These are phyloP conservation scores for Hydractinia symbiolongicarpus DNA, from an alignment of 30 jellyfish, hydroid and myxozoan species.

Conservation along the genomic window DNA sequence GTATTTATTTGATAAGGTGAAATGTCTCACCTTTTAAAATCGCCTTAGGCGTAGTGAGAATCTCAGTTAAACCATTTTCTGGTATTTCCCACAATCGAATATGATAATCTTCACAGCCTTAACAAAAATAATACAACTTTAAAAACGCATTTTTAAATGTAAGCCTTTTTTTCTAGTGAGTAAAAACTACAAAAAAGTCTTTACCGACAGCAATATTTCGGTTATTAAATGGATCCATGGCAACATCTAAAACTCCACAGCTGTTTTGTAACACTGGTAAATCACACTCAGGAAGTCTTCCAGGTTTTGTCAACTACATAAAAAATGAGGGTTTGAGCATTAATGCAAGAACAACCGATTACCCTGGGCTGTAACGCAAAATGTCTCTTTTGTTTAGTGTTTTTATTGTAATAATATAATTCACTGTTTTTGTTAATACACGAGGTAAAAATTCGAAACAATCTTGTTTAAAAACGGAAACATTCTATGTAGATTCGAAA, in stretches of 20 bases:
- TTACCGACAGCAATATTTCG: slow-evolving; percentile 83
- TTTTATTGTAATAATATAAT: too few relatives aligned
- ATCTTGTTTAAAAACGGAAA: too few relatives aligned
- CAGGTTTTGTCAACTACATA: slow-evolving; percentile 60
- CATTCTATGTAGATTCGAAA: too few relatives aligned
- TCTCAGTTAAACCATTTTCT: slow-evolving; percentile 68
- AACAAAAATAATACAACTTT: not conserved
- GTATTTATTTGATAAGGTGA: not conserved
- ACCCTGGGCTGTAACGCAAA: not conserved
- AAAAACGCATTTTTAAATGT: not conserved
- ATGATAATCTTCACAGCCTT: slow-evolving; percentile 86
- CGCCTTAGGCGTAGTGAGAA: slow-evolving; percentile 54
- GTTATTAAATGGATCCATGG: slow-evolving; percentile 90
- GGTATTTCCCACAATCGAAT: slow-evolving; percentile 88
- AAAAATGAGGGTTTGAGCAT: not conserved
- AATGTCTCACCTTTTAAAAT: slow-evolving; percentile 35
- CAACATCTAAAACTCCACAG: slow-evolving; percentile 73
- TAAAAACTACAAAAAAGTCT: not conserved
- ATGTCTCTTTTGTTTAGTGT: not conserved
- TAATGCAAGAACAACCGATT: not conserved
- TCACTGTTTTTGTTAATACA: too few relatives aligned
- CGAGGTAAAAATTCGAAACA: too few relatives aligned
- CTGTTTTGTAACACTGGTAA: slow-evolving; percentile 77
- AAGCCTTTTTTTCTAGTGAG: not conserved
- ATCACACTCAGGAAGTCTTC: slow-evolving; percentile 63